These are phyloP conservation scores for Phacellophora camtschatica DNA, from an alignment of 30 jellyfish, hydroid and myxozoan species.

Conservation along the genomic window DNA sequence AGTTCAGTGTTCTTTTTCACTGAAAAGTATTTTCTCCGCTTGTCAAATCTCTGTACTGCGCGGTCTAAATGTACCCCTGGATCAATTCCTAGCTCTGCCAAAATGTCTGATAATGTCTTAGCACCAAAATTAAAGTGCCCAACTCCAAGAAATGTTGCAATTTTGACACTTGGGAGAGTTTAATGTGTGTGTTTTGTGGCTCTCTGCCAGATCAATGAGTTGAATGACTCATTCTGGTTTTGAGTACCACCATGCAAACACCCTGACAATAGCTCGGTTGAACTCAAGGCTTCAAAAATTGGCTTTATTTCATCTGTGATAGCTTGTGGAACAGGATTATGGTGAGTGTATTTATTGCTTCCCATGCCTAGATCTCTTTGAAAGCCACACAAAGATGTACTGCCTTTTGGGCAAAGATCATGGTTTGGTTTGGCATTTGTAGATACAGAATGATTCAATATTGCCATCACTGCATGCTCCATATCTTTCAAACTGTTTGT, in stretches of 20 bases:
- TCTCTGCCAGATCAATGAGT: not conserved
- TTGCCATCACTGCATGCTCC: not conserved
- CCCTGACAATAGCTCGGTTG: not conserved
- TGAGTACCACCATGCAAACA: conserved; percentile 16
- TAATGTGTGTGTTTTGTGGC: not conserved
- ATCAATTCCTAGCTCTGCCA: not conserved
- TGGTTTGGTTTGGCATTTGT: not conserved
- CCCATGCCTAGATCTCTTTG: not conserved
- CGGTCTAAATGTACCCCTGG: not conserved
- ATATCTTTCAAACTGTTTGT: not conserved
- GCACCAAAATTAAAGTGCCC: conserved; percentile 11
- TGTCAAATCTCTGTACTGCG: not conserved
- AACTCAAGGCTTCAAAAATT: not conserved
- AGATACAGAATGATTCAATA: not conserved
- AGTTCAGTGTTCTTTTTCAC: not conserved
- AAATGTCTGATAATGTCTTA: not conserved
- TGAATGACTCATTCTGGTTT: conserved; percentile 30
- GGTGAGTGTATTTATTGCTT: not conserved
- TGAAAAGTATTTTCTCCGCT: not conserved
- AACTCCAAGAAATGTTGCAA: not conserved
- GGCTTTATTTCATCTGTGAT: not conserved
- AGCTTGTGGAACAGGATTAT: not conserved
- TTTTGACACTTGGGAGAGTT: not conserved
- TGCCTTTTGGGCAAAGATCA: not conserved
- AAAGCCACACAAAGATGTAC: conserved; percentile 3